phyloP scores from a whole-genome alignment of 2,888 invertebrate genomes.

The Tetragonisca angustula region DNA sequence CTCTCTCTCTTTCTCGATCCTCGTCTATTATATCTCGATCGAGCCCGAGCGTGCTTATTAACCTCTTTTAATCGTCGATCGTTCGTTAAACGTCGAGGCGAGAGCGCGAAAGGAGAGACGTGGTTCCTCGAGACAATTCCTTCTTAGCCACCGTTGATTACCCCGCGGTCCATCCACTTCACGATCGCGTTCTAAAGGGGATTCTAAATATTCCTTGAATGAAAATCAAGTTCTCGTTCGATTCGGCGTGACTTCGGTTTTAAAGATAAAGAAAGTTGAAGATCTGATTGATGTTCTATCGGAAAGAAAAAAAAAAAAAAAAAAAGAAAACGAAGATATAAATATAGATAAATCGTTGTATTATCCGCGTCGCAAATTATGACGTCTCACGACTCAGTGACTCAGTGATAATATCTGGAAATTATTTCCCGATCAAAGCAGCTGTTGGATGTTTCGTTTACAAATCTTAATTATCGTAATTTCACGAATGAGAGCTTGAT shows the following conservation, averaged over 20 bases:
- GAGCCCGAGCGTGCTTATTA: slow-evolving; percentile 25
- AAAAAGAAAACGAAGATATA: no score
- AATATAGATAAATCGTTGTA: neutral
- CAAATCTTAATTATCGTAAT: no score
- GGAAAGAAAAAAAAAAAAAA: neutral
- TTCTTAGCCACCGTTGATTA: neutral
- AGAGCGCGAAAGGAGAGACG: neutral
- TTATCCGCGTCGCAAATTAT: neutral
- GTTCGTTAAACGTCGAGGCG: slow-evolving; percentile 13
- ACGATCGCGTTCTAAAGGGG: neutral
- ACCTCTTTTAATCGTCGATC: slow-evolving; percentile 31
- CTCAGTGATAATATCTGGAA: neutral
- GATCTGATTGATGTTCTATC: neutral
- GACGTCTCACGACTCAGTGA: no score
- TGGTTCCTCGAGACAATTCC: neutral
- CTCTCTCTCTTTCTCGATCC: neutral
- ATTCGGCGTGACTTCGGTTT: no score
- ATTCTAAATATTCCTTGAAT: neutral
- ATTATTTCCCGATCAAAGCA: neutral
- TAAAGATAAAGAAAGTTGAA: no score
- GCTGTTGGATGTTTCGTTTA: neutral
- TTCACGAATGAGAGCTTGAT: neutral
- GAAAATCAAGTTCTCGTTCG: neutral
- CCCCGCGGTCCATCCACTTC: no score
- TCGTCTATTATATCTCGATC: slow-evolving; percentile 28